Conservation (phyloP, 2,797 vertebrate species). For the Pipistrellus kuhlii region DNA sequence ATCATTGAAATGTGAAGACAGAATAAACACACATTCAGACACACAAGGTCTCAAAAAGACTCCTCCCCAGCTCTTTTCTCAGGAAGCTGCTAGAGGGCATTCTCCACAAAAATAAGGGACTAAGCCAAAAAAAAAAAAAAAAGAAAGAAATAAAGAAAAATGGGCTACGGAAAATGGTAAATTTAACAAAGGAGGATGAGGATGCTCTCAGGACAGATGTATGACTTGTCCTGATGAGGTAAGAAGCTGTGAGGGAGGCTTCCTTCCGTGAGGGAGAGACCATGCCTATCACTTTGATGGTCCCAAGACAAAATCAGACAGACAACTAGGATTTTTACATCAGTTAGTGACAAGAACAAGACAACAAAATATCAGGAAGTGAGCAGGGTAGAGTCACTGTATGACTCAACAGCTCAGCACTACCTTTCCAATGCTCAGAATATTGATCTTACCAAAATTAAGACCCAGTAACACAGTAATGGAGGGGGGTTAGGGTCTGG, state of each 20-base stretch:
- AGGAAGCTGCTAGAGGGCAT: not conserved
- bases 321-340: not conserved
- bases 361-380: not conserved
- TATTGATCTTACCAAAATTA: not conserved
- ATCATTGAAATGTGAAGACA: not conserved
- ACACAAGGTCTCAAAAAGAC: not conserved
- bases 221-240: not conserved
- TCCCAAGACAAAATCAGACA: not conserved
- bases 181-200: not conserved
- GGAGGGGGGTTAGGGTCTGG: not conserved
- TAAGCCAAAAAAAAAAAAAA: not conserved
- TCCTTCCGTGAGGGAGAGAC: not conserved
- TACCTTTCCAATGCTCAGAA: not conserved
- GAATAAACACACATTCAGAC: not conserved
- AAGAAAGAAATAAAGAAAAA: not conserved
- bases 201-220: not conserved
- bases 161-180: not conserved
- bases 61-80: not conserved
- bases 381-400: too few relatives aligned
- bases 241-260: not conserved
- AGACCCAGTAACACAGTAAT: not conserved
- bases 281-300: not conserved
- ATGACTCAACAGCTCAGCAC: not conserved
- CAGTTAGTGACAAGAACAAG: not conserved
- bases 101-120: not conserved